Base-by-base conservation (phyloP, 2,888 invertebrate species). In the Alsophila aescularia region DNA sequence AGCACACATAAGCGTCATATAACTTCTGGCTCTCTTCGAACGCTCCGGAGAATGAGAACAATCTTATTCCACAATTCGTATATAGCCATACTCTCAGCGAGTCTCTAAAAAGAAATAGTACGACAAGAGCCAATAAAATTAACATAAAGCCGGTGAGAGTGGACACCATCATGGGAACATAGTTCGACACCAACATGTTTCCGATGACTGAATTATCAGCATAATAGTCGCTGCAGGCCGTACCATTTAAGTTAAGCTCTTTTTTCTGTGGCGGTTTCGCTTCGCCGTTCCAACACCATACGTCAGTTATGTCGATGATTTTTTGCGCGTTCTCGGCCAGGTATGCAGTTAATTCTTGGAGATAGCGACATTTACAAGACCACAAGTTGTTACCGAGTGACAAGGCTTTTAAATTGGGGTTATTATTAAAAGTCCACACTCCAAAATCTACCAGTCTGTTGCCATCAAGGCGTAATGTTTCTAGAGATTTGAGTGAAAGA, bases 1-100 rank as follows among this genome's bases (percentile, higher is more conserved):
- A 98, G 74, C 97, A 95, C 10, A 98, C 96, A 81, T 98, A 98
- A 41, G 97, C 98, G 81, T 98, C 98, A 86, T 97, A 98, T 24
- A 96, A 92, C 73, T 97, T 96, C 73, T 97, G 96, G 59, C 95
- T 94, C 72, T 96, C 96, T 80, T 96, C 97, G 77, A 93, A 94
- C 10, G 93, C 91, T 35, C 94, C 93, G 1, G 94, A 92, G 50
- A 95, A 95, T 7, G 95, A 93, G 81, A 96, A 96, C 62, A 97
- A 93, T 65, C 97, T 93, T 34, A 97, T 94, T 0, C 97, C 97
- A 87, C 97, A 97, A 67, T 96, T 95, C 50, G 96, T 96, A 77
- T 96, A 97, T 12, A 97, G 92, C 97, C 97, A 97, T 68, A 97
- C 95, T 74, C 96, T 93, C 52, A 97, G 94, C 36, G 96, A 95